Base-by-base conservation (phyloP, 2,888 invertebrate genomes). In the Amphipyra berbera region DNA sequence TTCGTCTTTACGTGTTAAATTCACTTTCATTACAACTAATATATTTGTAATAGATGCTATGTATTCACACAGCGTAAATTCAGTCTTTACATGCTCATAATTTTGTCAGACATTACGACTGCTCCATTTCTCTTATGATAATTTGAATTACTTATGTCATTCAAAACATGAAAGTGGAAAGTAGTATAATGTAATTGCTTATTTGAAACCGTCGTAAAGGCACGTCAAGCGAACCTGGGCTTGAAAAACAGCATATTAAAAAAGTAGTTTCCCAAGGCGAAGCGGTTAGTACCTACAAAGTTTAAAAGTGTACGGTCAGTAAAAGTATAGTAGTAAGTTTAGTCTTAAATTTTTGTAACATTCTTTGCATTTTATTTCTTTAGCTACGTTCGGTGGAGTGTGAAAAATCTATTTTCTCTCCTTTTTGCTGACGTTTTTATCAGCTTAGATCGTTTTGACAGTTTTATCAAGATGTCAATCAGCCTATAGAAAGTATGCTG, bases 231-330 rank as follows among this genome's bases (percentile, higher is more conserved):
- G 33, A 57, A 56, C 61, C 15, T 61, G 42, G 47, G 45, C 45
- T 66, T 60, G 41, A 64, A 76, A 68, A 73, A 66, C 59, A 64
- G 42, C 47, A 68, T 62, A 73, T 68, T 70, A 68, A 71, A 75
- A 69, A 61, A 54, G 59, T 52, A 68, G 61, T 61, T 61, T 52
- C 60, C 57, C 69, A 54, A 73, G 55, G 38, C 57, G 45, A 61
- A 65, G 67, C 52, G 41, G 58, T 62, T 53, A 48, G 47, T 67
- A 45, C 50, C 38, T 47, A 65, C 52, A 46, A 49, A 57, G 64
- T 62, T 61, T 49, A 53, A 70, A 72, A 70, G 38, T 59, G 62
- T 78, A 75, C 59, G 64, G 82, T 76, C 69, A 73, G 77, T 52
- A 70, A 40, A 74, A 75, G 57, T 54, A 37, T 59, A n/a, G 38